phyloP scores from a whole-genome alignment of 2,113 vertebrate genomes.

The Stomatorhinus ivindoensis region DNA sequence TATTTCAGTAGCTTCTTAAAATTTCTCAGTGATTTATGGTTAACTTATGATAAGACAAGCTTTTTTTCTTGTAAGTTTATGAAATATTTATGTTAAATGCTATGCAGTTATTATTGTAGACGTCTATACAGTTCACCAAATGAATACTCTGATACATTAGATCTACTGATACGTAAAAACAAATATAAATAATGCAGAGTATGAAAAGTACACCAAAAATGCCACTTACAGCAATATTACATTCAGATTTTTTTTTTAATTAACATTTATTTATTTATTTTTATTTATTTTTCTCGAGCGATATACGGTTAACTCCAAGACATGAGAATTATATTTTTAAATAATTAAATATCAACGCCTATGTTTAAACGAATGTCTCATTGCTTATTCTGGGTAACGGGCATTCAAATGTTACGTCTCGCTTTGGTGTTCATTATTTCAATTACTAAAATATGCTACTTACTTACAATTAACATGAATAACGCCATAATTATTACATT shows the following conservation, averaged over 20 bases:
- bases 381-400: neutral
- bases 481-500: neutral
- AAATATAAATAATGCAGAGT: neutral
- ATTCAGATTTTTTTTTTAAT: neutral
- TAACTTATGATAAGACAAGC: neutral
- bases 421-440: neutral
- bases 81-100: conserved; percentile 3
- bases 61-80: conserved; percentile 14
- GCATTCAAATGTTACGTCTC: neutral
- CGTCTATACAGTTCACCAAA: neutral
- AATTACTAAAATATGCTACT: neutral
- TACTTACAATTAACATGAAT: neutral
- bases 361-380: neutral
- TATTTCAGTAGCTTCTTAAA: neutral
- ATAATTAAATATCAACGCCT: neutral
- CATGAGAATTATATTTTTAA: neutral
- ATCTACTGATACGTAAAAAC: neutral
- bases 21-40: neutral
- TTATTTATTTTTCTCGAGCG: neutral
- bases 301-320: neutral
- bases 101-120: neutral
- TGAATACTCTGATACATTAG: neutral
- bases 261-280: neutral
- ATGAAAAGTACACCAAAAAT: neutral
- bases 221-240: neutral